These are phyloP conservation scores for Scarus forsteni DNA, from an alignment of 2,797 vertebrate genomes.

Conservation along the genomic window DNA sequence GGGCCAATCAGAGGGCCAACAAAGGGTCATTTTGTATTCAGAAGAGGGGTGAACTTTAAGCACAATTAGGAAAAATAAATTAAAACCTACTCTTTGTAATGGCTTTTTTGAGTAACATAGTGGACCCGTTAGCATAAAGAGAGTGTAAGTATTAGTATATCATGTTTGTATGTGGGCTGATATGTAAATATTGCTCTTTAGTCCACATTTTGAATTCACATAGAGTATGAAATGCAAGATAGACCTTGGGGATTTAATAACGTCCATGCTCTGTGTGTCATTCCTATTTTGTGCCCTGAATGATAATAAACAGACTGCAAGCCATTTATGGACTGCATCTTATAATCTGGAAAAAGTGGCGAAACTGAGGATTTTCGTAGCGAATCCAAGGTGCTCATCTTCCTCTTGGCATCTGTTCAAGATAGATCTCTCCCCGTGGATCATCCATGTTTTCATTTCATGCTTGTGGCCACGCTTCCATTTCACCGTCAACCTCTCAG, in stretches of 20 bases:
- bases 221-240: not conserved
- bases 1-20: too few relatives aligned
- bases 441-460: slow-evolving; percentile 70
- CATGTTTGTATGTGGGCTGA: not conserved
- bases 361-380: slow-evolving; percentile 28
- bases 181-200: not conserved
- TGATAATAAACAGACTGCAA: slow-evolving; percentile 9
- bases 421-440: slow-evolving; percentile 44
- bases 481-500: slow-evolving; percentile 54
- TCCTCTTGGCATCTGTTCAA: slow-evolving; percentile 47
- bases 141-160: slow-evolving; percentile 17
- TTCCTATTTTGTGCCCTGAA: slow-evolving; percentile 3
- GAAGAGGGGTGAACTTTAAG: slow-evolving; percentile 44
- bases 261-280: not conserved
- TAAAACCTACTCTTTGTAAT: not conserved
- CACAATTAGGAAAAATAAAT: slow-evolving; percentile 46
- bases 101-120: slow-evolving; percentile 7
- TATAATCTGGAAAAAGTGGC: slow-evolving; percentile 18
- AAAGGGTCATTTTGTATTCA: slow-evolving; percentile 46
- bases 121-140: slow-evolving; percentile 11
- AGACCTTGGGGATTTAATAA: not conserved
- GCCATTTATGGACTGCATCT: slow-evolving; percentile 7
- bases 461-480: slow-evolving; percentile 57
- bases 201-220: slow-evolving; percentile 4
- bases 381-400: slow-evolving; percentile 45